A percentile compares a stretch with the other conserved stretches of the same genome.
These are phyloP conservation scores for Artibeus jamaicensis DNA, from an alignment of 2,797 vertebrate species.

Conservation along the genomic window DNA sequence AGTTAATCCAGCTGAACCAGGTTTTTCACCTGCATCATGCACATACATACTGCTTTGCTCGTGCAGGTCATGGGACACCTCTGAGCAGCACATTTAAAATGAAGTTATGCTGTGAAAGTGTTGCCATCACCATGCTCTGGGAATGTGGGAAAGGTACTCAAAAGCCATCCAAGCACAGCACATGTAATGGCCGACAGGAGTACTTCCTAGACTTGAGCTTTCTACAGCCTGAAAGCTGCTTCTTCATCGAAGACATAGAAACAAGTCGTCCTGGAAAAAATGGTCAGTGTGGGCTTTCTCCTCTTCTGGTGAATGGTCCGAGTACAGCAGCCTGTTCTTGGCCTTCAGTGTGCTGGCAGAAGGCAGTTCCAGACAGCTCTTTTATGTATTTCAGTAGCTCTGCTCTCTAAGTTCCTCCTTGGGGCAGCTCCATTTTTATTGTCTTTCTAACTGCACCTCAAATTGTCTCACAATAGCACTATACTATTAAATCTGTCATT, in stretches of 20 bases:
- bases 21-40: background rate
- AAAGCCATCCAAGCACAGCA: background rate
- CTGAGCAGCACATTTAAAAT: conserved; percentile 6
- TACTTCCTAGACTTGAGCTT: background rate
- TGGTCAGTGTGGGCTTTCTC: background rate
- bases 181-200: background rate
- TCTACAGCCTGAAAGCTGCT: background rate
- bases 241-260: background rate
- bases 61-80: background rate
- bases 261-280: background rate
- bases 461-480: background rate
- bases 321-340: background rate
- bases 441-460: background rate
- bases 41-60: background rate
- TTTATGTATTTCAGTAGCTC: background rate
- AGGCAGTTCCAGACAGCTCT: background rate
- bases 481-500: conserved; percentile 14
- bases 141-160: background rate
- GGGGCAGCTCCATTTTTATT: background rate
- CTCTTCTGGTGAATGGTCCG: background rate
- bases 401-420: background rate
- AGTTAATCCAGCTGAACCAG: background rate
- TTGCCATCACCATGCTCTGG: background rate
- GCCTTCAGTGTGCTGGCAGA: background rate
- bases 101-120: background rate